Base-by-base conservation (phyloP, 1,140 invertebrate species). In the Zaprionus ornatus region DNA sequence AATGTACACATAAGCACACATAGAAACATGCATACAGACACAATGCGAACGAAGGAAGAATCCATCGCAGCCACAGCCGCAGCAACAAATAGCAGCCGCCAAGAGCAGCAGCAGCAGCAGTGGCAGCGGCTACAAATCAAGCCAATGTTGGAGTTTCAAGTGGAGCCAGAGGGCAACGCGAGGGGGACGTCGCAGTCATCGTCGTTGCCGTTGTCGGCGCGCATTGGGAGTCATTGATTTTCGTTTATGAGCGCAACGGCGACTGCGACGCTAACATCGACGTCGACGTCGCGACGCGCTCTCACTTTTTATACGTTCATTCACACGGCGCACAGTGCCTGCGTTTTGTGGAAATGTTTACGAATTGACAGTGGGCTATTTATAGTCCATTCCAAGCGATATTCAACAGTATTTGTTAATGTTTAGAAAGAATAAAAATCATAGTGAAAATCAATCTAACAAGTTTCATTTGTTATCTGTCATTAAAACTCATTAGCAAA, bases 221-320 rank as follows among this genome's bases (percentile, higher is more conserved):
- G 83, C 68, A 90, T 87, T 90, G 80, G 85, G 85, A 88, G 80
- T 88, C 84, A 88, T 88, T 88, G 84, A 88, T 88, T 88, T 88
- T 88, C 84, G 84, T 88, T 88, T 88, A 88, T 90, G 85, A 88
- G 78, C 75, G 70, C 74, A 57, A 85, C 69, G 68, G 40, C 60
- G 66, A 13, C 73, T n/a, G 56, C 54, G 59, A 63, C 52, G 54
- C 29, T 32, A 10, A 32, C 29, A 10, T 52, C 75, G 77, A 45
- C 69, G 59, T 74, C 52, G 68, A 45, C 57, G 29, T 10, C 61
- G 45, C 76, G 67, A 74, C 57, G 69, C 70, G 79, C 84, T 88
- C 84, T 88, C 84, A 88, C 84, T 88, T 88, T 87, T 88, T 88
- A 90, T 90, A 84, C 85, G 84, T 88, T 88, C 84, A 88, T 88